Percentiles rank a stretch among this genome's conserved stretches.
Evolutionary conservation across 2,113 vertebrate species (phyloP).

Genomic region (Psittacula cyanocephala): DNA sequence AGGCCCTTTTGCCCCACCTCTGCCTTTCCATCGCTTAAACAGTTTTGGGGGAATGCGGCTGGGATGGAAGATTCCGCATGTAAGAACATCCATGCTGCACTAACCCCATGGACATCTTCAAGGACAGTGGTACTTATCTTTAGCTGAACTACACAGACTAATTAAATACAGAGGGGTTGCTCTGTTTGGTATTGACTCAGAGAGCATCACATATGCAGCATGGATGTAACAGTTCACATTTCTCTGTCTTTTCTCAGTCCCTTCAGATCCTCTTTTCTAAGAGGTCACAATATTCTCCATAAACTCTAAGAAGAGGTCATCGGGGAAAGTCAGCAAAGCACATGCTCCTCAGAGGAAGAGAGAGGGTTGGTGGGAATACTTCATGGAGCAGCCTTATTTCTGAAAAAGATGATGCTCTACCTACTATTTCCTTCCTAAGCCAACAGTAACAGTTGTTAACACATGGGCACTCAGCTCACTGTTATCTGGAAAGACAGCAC

Average conservation of each 20-base stretch:
- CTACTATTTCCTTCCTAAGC: background rate
- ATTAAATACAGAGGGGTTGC: background rate
- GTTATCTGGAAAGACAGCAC: constrained; percentile 41
- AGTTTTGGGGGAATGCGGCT: background rate
- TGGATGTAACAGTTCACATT: background rate
- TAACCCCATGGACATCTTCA: background rate
- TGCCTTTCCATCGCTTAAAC: background rate
- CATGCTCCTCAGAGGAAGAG: background rate
- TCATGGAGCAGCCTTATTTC: background rate
- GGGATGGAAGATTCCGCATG: background rate
- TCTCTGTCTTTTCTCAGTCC: background rate
- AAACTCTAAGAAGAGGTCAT: background rate
- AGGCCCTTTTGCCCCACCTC: background rate
- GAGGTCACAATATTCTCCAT: background rate
- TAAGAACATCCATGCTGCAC: background rate
- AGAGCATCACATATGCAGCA: background rate
- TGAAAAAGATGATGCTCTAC: background rate
- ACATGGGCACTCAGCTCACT: background rate
- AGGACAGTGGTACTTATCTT: background rate
- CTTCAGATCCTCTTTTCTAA: background rate
- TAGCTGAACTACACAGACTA: background rate
- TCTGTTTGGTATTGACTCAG: background rate
- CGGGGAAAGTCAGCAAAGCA: background rate
- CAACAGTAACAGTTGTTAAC: background rate
- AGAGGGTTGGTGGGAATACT: background rate